These are phyloP conservation scores for Smittia sp. DNA, from an alignment of 2,888 invertebrate genomes.

Conservation along the genomic window DNA sequence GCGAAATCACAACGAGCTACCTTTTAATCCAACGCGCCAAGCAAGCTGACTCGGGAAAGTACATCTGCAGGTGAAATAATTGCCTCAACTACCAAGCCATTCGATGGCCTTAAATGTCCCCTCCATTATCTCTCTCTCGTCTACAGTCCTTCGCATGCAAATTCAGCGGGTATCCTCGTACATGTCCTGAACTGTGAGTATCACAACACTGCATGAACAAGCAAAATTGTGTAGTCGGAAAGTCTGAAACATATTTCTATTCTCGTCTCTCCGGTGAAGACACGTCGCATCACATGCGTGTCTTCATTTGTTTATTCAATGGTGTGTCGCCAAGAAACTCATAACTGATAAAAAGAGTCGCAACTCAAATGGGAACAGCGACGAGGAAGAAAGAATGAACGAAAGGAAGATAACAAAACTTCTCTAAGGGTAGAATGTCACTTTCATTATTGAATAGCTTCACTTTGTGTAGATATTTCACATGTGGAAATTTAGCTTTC, in stretches of 20 bases:
- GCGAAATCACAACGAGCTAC: slow-evolving; percentile 81
- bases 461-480: slow-evolving; percentile 20
- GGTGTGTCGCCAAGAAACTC: not conserved
- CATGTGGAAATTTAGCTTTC: slow-evolving; percentile 11
- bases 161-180: slow-evolving; percentile 26
- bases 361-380: not conserved
- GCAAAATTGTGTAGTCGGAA: not conserved
- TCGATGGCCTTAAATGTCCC: not conserved
- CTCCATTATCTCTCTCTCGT: not conserved
- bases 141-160: slow-evolving; percentile 26
- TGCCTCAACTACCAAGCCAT: not conserved
- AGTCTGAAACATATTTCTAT: too few species aligned
- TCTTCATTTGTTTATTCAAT: too few species aligned
- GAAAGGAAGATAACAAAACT: not conserved
- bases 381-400: not conserved
- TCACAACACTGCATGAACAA: not conserved
- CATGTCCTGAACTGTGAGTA: slow-evolving; percentile 30
- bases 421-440: slow-evolving; percentile 22
- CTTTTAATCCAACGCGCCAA: slow-evolving; percentile 75
- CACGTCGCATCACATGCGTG: not conserved
- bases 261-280: too few species aligned
- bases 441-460: slow-evolving; percentile 30
- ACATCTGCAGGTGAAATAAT: slow-evolving; percentile 59
- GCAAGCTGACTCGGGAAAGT: slow-evolving; percentile 75
- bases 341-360: not conserved